Base-by-base conservation (phyloP, 2,888 invertebrate genomes). In the Bombylius major region DNA sequence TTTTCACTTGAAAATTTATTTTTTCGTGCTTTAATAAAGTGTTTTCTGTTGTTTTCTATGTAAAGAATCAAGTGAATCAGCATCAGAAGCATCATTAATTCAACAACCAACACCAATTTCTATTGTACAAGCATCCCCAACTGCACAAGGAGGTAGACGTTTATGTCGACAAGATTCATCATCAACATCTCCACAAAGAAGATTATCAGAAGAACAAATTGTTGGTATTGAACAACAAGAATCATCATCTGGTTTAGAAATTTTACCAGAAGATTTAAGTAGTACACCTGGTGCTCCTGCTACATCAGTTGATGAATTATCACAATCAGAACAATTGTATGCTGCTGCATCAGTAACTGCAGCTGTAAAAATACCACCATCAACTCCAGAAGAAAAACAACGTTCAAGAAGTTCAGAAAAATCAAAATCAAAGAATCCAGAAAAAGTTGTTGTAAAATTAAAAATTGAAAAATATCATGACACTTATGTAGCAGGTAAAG, bases 301-400 rank as follows among this genome's bases (percentile, higher is more conserved):
- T 8, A 36, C 9, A 8, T 36, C 70, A 0, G 53, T 72, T 36
- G 56, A 59, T 9, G 69, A 72, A 55, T 69, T 70, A 11, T 59
- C 54, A 31, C 50, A 48, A 44, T 6, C 12, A 13, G 31, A 31
- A n/a, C 54, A 34, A 48, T 50, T 46, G 3, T 31, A 47, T n/a
- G 36, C 42, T 47, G 55, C 48, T 32, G 23, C 47, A 7, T 51
- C 46, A 31, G 48, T 45, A 42, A 9, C 13, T 31, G 50, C 34
- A 11, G 57, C 54, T 49, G 11, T 44, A 13, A 48, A 49, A 23
- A 23, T 3, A 23, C 3, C 23, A 23, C 23, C 23, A 23, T 23
- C 23, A 23, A 23, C 23, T 3, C 23, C 23, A 23, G 51, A 51
- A 13, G 5, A 32, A 13, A 46, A 33, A 9, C 12, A 44, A 11